Conservation (phyloP, 2,888 invertebrate genomes). For the Pterostichus madidus region DNA sequence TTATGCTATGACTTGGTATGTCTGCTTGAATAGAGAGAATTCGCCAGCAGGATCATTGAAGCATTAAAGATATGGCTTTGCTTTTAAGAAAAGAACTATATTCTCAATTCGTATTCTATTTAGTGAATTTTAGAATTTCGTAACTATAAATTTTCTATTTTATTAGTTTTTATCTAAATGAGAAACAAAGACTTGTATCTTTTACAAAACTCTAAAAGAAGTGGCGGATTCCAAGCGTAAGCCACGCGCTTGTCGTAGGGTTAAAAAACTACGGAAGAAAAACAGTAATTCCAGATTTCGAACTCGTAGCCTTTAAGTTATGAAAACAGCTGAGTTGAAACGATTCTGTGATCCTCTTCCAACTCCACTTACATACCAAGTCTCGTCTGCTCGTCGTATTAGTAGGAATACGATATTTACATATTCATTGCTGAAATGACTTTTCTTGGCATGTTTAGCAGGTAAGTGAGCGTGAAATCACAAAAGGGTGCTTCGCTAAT, state of each 20-base stretch:
- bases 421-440: conserved; percentile 55
- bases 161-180: not conserved
- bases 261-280: too few species aligned
- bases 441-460: conserved; percentile 49
- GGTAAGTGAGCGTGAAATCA: conserved; percentile 58
- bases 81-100: conserved; percentile 3
- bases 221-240: too few species aligned
- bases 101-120: conserved; percentile 6
- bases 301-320: too few species aligned
- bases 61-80: conserved; percentile 12
- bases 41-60: conserved; percentile 11
- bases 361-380: too few species aligned
- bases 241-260: too few species aligned
- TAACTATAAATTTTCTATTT: not conserved
- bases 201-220: too few species aligned
- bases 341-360: too few species aligned
- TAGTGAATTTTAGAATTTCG: not conserved
- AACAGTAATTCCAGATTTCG: too few species aligned
- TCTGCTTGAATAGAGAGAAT: too few species aligned
- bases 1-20: not conserved
- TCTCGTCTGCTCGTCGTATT: conserved; percentile 11
- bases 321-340: too few species aligned
- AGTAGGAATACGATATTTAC: conserved; percentile 46
- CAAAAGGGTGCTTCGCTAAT: conserved; percentile 54
- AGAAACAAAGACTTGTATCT: too few species aligned